Conservation (phyloP, 30 jellyfish, hydroid and myxozoan species). For the Cassiopea andromeda region DNA sequence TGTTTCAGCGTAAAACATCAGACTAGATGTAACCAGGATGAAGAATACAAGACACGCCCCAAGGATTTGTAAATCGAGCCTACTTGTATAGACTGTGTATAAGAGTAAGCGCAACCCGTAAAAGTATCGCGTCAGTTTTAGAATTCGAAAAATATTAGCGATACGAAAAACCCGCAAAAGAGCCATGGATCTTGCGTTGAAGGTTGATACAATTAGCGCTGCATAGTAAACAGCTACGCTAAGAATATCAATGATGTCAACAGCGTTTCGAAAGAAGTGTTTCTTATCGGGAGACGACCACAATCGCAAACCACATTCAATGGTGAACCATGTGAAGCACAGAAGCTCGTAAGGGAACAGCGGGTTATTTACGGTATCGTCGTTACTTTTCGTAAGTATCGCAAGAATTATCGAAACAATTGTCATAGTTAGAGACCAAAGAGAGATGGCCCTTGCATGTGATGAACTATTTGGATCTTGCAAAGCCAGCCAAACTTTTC, state of each 20-base stretch:
- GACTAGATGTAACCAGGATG: constrained; percentile 76
- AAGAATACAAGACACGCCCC: constrained; percentile 74
- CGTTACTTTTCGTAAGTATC: constrained; percentile 35
- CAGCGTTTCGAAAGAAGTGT: constrained; percentile 65
- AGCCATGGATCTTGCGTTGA: constrained; percentile 81
- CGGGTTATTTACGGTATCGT: constrained; percentile 27
- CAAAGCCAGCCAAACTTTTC: constrained; percentile 58
- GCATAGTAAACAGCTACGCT: constrained; percentile 61
- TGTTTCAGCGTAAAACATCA: constrained; percentile 73
- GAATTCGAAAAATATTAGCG: constrained; percentile 84
- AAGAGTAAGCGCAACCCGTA: constrained; percentile 85
- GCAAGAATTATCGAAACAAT: constrained; percentile 70
- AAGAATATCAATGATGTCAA: constrained; percentile 75
- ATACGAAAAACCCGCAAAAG: constrained; percentile 79
- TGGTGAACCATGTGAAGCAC: constrained; percentile 84
- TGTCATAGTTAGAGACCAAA: constrained; percentile 66
- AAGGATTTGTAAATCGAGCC: constrained; percentile 85
- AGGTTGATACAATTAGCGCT: constrained; percentile 56
- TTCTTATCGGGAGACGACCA: constrained; percentile 79
- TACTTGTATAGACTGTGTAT: constrained; percentile 81
- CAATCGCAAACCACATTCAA: constrained; percentile 67
- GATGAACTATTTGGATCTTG: constrained; percentile 76
- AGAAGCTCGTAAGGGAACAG: constrained; percentile 78
- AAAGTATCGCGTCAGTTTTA: constrained; percentile 80
- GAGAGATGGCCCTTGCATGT: constrained; percentile 61